These are phyloP conservation scores for Silurus aristotelis DNA, from an alignment of 2,797 vertebrate genomes.

Conservation along the genomic window DNA sequence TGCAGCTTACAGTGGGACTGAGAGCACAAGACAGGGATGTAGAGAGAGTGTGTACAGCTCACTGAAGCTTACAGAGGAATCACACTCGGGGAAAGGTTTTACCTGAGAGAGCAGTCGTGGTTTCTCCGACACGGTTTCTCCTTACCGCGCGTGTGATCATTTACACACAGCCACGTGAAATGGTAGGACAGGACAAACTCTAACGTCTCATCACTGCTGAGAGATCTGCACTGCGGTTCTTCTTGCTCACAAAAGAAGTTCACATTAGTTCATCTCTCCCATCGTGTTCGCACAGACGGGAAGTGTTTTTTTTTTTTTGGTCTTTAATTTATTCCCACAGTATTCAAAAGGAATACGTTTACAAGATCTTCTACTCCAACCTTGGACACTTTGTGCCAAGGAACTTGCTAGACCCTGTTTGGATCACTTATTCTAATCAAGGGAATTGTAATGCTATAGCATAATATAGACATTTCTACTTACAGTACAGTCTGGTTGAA, in stretches of 20 bases:
- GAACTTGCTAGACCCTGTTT: too few relatives aligned
- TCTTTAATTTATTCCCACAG: too few relatives aligned
- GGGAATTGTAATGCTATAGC: too few relatives aligned
- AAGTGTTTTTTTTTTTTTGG: background rate
- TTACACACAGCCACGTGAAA: constrained; percentile 32
- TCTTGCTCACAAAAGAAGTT: background rate
- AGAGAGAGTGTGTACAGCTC: background rate
- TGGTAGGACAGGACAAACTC: constrained; percentile 36
- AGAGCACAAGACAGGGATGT: background rate
- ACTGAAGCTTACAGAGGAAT: constrained; percentile 1
- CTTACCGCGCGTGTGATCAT: constrained; percentile 29
- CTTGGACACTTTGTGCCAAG: too few relatives aligned
- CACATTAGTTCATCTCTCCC: background rate
- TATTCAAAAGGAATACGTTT: too few relatives aligned
- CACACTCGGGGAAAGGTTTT: background rate
- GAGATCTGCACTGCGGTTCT: constrained; percentile 54
- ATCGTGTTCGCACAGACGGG: background rate
- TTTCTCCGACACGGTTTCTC: constrained; percentile 61
- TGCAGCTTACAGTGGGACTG: background rate
- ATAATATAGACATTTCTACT: too few relatives aligned
- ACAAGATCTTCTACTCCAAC: too few relatives aligned
- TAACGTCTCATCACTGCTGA: constrained; percentile 64
- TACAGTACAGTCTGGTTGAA: too few relatives aligned
- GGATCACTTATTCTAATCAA: too few relatives aligned
- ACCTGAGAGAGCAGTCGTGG: constrained; percentile 40